Evolutionary conservation across 2,888 invertebrate species (phyloP).

Genomic region (Chloromyia formosa): DNA sequence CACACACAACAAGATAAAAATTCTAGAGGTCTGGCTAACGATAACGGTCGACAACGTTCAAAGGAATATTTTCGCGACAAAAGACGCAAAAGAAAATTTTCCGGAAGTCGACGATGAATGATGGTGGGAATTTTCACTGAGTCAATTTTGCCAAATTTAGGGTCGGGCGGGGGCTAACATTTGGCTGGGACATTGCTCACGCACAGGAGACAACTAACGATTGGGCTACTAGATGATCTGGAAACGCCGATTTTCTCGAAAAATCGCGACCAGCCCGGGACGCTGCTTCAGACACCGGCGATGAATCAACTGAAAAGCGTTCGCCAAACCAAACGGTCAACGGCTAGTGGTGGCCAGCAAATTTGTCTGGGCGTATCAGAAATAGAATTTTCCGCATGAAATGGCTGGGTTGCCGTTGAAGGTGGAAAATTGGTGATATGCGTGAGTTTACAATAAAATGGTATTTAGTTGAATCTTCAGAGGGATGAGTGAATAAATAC

Average conservation of each 20-base stretch:
- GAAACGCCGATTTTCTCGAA: background rate
- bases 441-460: background rate
- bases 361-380: background rate
- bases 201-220: background rate
- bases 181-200: background rate
- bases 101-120: slow-evolving; percentile 19
- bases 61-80: too few relatives aligned
- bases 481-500: too few relatives aligned
- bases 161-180: background rate
- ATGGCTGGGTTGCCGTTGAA: slow-evolving; percentile 12
- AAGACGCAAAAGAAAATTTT: slow-evolving; percentile 19
- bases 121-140: slow-evolving; percentile 16
- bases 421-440: background rate
- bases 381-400: slow-evolving; percentile 38
- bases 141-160: slow-evolving; percentile 6
- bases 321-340: slow-evolving; percentile 1
- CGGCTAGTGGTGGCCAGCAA: slow-evolving; percentile 30
- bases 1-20: slow-evolving; percentile 33
- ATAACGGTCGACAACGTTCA: too few relatives aligned
- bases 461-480: background rate
- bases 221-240: slow-evolving; percentile 29
- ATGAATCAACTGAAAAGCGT: slow-evolving; percentile 25
- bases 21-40: slow-evolving; percentile 35
- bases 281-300: background rate
- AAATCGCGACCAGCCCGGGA: background rate